These are phyloP conservation scores for Paedocypris sp. DNA, from an alignment of 2,113 vertebrate species.

Conservation along the genomic window DNA sequence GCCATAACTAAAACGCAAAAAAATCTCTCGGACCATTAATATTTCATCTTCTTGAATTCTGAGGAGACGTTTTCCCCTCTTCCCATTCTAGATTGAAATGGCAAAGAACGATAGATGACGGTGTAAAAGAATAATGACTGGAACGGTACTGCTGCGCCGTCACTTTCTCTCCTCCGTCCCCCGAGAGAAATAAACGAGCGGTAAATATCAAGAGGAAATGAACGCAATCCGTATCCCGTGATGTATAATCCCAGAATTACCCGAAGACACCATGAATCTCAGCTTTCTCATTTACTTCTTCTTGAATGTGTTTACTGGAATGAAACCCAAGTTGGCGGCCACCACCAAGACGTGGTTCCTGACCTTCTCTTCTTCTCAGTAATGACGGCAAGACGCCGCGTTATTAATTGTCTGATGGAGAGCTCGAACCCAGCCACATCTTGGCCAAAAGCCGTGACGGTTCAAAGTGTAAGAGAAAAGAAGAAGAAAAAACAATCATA, in stretches of 20 bases:
- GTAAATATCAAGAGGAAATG: constrained; percentile 26
- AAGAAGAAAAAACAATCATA: too few species aligned
- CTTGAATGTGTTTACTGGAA: background rate
- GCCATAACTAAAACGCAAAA: constrained; percentile 15
- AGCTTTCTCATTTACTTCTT: background rate
- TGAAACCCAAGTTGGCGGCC: background rate
- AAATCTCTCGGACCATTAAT: constrained; percentile 43
- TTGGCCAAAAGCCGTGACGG: background rate
- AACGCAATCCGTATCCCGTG: constrained; percentile 15
- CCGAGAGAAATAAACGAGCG: constrained; percentile 12
- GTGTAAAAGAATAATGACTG: constrained; percentile 7
- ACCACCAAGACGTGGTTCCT: background rate
- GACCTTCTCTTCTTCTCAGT: background rate
- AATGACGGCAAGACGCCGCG: constrained; percentile 4
- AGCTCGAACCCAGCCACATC: background rate
- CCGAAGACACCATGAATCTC: constrained; percentile 8
- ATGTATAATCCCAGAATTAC: constrained; percentile 18
- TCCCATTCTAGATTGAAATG: constrained; percentile 33
- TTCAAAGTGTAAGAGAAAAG: too few species aligned
- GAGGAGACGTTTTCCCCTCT: constrained; percentile 23
- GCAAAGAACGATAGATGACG: constrained; percentile 27
- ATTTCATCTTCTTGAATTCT: constrained; percentile 29
- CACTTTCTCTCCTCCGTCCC: background rate
- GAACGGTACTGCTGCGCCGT: background rate
- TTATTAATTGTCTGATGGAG: constrained; percentile 9